A percentile compares a stretch with the other conserved stretches of the same genome.
These are phyloP conservation scores for Neolamprologus modestus DNA, from an alignment of 2,113 vertebrate genomes.

Conservation along the genomic window DNA sequence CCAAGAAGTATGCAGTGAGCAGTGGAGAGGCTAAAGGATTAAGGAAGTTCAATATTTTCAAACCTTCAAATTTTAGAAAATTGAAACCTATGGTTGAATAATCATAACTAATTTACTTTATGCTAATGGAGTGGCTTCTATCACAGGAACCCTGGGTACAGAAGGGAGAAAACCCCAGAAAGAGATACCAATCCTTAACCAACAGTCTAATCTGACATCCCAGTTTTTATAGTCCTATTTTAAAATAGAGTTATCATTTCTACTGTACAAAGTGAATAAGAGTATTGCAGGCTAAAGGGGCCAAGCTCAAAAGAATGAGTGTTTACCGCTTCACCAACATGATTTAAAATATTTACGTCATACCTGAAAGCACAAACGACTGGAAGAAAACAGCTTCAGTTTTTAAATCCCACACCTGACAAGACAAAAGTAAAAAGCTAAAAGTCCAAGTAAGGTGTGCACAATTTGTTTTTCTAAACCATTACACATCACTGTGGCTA, in stretches of 20 bases:
- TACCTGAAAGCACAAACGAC: conserved; percentile 83
- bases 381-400: conserved; percentile 62
- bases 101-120: neutral
- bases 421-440: neutral
- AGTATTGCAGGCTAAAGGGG: neutral
- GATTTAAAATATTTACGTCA: neutral
- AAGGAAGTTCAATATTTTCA: neutral
- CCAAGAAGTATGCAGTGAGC: conserved; percentile 71
- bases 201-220: neutral
- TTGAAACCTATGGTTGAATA: neutral
- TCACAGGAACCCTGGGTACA: neutral
- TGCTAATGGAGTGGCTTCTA: neutral
- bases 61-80: neutral
- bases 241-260: neutral
- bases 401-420: conserved; percentile 81
- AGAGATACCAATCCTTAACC: neutral
- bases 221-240: neutral
- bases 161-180: neutral
- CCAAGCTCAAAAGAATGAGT: neutral
- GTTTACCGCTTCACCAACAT: neutral
- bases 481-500: neutral
- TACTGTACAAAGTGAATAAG: neutral
- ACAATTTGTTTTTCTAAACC: neutral
- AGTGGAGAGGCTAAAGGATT: conserved; percentile 72
- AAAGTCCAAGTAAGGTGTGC: neutral